Base-by-base conservation (phyloP, 1,140 invertebrate species). In the Drosophila rufa region DNA sequence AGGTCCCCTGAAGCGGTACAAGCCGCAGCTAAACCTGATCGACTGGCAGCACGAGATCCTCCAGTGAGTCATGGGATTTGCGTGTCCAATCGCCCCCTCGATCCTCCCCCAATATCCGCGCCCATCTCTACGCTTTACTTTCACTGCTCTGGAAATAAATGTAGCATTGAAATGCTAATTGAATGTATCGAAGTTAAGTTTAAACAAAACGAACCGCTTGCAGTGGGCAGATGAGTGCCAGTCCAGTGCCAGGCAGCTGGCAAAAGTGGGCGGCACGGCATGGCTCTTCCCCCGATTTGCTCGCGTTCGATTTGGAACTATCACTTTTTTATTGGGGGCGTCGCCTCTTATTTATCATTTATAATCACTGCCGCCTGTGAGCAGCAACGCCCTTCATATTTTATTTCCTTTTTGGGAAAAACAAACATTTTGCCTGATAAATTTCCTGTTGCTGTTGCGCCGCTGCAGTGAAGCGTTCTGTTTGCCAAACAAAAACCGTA, bases 1-100 rank as follows among this genome's bases (percentile, higher is more conserved):
- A 93, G 92, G 69, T 78, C 91, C 92, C 12, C 25, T 91, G 25
- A 93, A 93, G 68, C 86, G 92, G 25, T 92, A 85, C 33, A 93
- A 93, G 64, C 92, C 92, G 4, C 78, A 91, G 56, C 45, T 92
- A 33, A 91, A 67, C 42, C 48, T 91, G 48, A 89, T 91, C 36
- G 92, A 93, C 82, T 92, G 91, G 85, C 80, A 91, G 48, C 79
- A 92, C 75, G 78, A 82, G 48, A 80, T 91, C 43, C 79, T 92
- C 66, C 66, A 70, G 47, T 92, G 85, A 69, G 43, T 65, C 61
- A 66, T 48, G 33, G 36, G 51, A 73, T 73, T 86, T 75, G 79
- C 75, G 60, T 85, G 82, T 61, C 47, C 74, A 61, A 66, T 75
- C 42, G 68, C 60, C 50, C 43, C 19, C 33, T n/a, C 33, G n/a